Evolutionary conservation across 2,113 vertebrate genomes (phyloP).

Genomic region (Antechinus stuartii): DNA sequence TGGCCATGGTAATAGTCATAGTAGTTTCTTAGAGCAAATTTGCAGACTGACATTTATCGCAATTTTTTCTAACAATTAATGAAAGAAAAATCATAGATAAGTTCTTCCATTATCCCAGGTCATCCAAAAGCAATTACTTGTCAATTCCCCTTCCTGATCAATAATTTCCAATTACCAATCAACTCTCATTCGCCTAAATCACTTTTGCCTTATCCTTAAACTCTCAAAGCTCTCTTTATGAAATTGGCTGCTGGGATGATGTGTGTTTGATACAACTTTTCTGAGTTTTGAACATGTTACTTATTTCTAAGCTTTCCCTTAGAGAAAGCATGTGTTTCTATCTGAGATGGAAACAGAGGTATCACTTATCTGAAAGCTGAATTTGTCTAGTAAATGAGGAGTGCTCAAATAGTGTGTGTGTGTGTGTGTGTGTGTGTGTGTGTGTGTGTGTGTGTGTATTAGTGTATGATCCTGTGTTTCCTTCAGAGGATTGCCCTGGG

Average conservation of each 20-base stretch:
- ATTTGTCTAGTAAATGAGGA: not conserved
- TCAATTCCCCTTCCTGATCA: not conserved
- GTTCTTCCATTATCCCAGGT: constrained; percentile 2
- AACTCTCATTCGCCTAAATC: not conserved
- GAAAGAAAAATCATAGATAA: not conserved
- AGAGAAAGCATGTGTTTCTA: not conserved
- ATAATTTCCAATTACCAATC: not conserved
- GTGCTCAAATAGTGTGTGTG: not conserved
- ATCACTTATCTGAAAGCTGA: not conserved
- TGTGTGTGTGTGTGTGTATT: not conserved
- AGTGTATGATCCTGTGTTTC: not conserved
- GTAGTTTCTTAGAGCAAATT: not conserved
- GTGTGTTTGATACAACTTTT: not conserved
- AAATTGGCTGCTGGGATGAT: not conserved
- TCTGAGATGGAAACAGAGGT: not conserved
- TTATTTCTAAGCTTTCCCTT: not conserved
- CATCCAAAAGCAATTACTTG: not conserved
- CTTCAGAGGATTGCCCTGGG: not conserved
- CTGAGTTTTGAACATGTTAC: not conserved
- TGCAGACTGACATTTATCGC: not conserved
- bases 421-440: not conserved
- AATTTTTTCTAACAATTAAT: not conserved
- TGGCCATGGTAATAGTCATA: not conserved
- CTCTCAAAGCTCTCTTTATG: not conserved
- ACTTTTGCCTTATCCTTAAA: not conserved